A percentile compares a stretch with the other conserved stretches of the same genome.
phyloP scores from a whole-genome alignment of 2,113 vertebrate species.

The Gallinago jamesoni region DNA sequence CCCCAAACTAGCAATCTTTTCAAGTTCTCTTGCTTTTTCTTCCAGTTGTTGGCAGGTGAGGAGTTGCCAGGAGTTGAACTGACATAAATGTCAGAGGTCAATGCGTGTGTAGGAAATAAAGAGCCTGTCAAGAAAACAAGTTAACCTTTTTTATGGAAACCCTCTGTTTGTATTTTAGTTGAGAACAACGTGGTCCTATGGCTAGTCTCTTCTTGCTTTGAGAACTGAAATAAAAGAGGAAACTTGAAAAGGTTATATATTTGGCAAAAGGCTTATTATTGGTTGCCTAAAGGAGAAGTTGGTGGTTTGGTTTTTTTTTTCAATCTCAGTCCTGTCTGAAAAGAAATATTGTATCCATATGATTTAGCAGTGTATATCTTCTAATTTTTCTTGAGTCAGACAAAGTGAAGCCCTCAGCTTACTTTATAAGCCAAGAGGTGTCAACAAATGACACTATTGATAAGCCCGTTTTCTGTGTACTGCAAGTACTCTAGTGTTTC shows the following conservation, averaged over 20 bases:
- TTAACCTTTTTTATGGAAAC: constrained; percentile 37
- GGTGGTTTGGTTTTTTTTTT: background rate
- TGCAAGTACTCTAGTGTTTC: background rate
- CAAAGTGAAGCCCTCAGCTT: background rate
- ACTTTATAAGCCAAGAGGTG: background rate
- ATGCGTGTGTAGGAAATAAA: background rate
- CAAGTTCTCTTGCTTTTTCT: constrained; percentile 19
- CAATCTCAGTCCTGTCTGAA: background rate
- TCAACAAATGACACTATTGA: background rate
- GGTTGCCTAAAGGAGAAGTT: background rate
- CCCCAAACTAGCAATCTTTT: constrained; percentile 19
- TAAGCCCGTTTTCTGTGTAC: background rate
- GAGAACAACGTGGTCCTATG: background rate
- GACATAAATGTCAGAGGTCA: constrained; percentile 48
- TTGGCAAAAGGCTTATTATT: background rate
- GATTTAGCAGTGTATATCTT: background rate
- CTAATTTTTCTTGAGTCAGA: background rate
- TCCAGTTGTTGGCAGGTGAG: constrained; percentile 33
- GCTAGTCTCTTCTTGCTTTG: background rate
- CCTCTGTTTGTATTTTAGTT: background rate
- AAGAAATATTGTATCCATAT: background rate
- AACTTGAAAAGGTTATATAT: constrained; percentile 14
- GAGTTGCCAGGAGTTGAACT: constrained; percentile 43
- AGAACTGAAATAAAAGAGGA: constrained; percentile 9
- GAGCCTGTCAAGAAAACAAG: constrained; percentile 28